Evolutionary conservation across 2,113 vertebrate genomes (phyloP).

Genomic region (Cyprinodon brontotheroides): DNA sequence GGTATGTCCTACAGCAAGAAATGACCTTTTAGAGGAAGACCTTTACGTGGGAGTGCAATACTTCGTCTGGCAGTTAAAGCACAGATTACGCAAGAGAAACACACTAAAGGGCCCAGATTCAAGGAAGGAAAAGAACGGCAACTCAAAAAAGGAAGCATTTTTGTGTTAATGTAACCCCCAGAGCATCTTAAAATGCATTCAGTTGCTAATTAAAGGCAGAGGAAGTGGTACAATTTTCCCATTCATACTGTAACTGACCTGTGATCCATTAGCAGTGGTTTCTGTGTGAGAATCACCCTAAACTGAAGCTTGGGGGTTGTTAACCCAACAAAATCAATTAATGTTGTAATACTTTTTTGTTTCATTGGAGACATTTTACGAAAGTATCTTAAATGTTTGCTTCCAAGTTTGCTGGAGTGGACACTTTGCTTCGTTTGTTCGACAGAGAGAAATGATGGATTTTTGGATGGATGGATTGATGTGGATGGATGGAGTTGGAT

Average conservation of each 20-base stretch:
- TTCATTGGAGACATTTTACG: not conserved
- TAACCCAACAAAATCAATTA: not conserved
- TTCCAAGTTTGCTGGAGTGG: not conserved
- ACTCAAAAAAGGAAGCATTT: conserved; percentile 2
- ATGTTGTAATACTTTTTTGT: not conserved
- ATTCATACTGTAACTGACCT: conserved; percentile 22
- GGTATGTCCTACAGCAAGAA: not conserved
- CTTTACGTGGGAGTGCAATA: not conserved
- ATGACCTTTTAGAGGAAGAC: not conserved
- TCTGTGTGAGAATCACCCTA: conserved; percentile 4
- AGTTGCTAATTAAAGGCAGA: conserved; percentile 14
- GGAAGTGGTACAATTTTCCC: conserved; percentile 1
- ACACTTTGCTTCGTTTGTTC: not conserved
- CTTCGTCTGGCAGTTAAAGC: not conserved
- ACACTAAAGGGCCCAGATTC: conserved; percentile 3
- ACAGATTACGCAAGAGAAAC: not conserved
- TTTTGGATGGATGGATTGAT: not conserved
- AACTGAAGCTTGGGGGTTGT: not conserved
- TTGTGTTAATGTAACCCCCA: conserved; percentile 1
- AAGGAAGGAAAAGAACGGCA: not conserved
- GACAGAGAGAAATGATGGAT: not conserved
- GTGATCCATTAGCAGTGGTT: conserved; percentile 2
- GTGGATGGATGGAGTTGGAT: no score
- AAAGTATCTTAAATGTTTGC: not conserved
- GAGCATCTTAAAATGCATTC: not conserved